These are phyloP conservation scores for Limnephilus lunatus DNA, from an alignment of 2,888 invertebrate species.

Conservation along the genomic window DNA sequence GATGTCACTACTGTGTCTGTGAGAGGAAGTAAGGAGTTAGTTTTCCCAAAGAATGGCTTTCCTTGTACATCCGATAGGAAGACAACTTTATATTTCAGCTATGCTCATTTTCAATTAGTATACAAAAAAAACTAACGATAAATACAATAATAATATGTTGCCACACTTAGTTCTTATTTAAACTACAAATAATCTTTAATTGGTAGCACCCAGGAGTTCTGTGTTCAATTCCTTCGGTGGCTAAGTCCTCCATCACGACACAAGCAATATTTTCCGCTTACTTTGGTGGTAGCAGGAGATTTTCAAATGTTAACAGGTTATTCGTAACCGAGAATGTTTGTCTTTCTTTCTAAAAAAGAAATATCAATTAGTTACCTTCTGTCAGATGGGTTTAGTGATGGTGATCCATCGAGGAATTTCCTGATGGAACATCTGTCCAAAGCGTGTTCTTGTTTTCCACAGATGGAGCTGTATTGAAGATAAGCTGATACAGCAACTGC, in stretches of 20 bases:
- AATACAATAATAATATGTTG: too few species aligned
- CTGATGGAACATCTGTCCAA: slow-evolving; percentile 96
- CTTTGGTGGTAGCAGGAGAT: too few species aligned
- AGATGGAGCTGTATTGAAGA: slow-evolving; percentile 96
- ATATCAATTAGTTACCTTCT: slow-evolving; percentile 78
- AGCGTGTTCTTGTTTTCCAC: slow-evolving; percentile 89
- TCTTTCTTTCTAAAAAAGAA: too few species aligned
- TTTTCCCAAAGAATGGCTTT: too few species aligned
- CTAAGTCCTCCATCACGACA: too few species aligned
- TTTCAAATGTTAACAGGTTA: too few species aligned
- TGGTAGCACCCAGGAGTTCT: background rate
- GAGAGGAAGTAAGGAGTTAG: too few species aligned
- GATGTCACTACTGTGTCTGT: background rate
- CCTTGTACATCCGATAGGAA: too few species aligned
- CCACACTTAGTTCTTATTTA: background rate
- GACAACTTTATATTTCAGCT: too few species aligned
- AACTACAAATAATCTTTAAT: background rate
- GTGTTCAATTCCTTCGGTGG: too few species aligned
- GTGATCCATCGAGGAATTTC: slow-evolving; percentile 90
- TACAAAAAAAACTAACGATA: background rate
- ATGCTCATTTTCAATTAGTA: background rate
- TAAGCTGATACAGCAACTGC: slow-evolving; percentile 94
- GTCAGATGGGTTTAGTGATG: slow-evolving; percentile 85
- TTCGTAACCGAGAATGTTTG: too few species aligned
- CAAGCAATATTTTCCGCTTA: too few species aligned